Conservation (phyloP, 2,797 vertebrate species). For the Cynopterus sphinx region DNA sequence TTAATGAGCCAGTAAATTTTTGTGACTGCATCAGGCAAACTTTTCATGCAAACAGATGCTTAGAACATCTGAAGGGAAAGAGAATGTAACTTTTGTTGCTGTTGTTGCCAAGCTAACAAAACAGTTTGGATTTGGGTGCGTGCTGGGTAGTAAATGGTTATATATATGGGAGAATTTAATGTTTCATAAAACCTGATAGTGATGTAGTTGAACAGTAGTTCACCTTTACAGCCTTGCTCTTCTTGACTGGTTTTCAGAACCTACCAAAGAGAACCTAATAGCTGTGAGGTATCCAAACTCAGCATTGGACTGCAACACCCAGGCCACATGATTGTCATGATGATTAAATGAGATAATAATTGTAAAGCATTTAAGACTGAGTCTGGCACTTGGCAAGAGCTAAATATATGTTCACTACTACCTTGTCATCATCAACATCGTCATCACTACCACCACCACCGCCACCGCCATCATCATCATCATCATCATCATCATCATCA, state of each 20-base stretch:
- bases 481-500: background rate
- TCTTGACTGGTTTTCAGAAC: background rate
- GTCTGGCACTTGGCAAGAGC: background rate
- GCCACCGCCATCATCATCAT: background rate
- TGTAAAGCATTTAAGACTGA: background rate
- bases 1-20: background rate
- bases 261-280: background rate
- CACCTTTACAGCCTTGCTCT: background rate
- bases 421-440: background rate
- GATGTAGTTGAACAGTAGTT: background rate
- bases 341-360: background rate
- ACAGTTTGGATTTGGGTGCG: background rate
- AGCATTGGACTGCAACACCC: background rate
- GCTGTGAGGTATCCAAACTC: background rate
- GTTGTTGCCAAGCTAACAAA: background rate
- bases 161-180: background rate
- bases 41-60: slow-evolving; percentile 19
- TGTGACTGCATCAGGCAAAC: background rate
- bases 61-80: background rate
- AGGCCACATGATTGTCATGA: background rate
- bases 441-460: background rate
- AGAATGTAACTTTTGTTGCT: background rate
- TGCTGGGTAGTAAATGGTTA: background rate
- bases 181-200: background rate
- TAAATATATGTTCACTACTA: background rate